A percentile compares a stretch with the other conserved stretches of the same genome.
Conservation (phyloP, 2,113 vertebrate genomes). For the Syngnathus floridae region DNA sequence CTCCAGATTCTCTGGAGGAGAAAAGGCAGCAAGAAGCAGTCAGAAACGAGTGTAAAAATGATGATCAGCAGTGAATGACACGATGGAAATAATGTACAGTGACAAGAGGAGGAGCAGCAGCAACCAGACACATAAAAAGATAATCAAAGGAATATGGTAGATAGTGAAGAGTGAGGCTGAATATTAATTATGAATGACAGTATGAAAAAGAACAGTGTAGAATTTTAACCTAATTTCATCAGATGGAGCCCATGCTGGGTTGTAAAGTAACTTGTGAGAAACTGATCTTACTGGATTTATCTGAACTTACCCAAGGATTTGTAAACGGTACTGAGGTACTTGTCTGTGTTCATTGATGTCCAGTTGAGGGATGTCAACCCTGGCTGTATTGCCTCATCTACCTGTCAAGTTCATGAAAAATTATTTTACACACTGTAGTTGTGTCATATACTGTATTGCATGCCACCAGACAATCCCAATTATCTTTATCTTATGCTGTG, state of each 20-base stretch:
- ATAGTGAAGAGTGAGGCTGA: not conserved
- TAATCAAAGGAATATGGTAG: not conserved
- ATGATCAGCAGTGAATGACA: not conserved
- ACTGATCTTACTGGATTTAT: conserved; percentile 1
- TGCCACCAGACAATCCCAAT: too few relatives aligned
- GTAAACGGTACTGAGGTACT: conserved; percentile 73
- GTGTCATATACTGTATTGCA: not conserved
- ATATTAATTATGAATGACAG: not conserved
- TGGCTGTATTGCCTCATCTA: conserved; percentile 80
- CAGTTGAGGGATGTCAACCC: conserved; percentile 82
- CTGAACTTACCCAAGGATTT: conserved; percentile 74
- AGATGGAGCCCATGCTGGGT: conserved; percentile 16
- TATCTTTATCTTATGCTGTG: too few relatives aligned
- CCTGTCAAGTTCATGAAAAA: conserved; percentile 41
- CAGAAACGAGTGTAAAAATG: not conserved
- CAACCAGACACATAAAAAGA: not conserved
- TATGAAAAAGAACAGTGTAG: not conserved
- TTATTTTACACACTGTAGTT: conserved; percentile 3
- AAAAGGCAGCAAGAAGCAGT: not conserved
- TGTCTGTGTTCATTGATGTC: conserved; percentile 85
- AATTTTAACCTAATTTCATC: conserved; percentile 8
- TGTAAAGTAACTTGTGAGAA: conserved; percentile 11
- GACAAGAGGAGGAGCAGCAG: not conserved
- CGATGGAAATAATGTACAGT: too few relatives aligned
- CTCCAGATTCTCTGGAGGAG: conserved; percentile 74